These are phyloP conservation scores for Danaus chrysippus DNA, from an alignment of 2,888 invertebrate genomes.

Conservation along the genomic window DNA sequence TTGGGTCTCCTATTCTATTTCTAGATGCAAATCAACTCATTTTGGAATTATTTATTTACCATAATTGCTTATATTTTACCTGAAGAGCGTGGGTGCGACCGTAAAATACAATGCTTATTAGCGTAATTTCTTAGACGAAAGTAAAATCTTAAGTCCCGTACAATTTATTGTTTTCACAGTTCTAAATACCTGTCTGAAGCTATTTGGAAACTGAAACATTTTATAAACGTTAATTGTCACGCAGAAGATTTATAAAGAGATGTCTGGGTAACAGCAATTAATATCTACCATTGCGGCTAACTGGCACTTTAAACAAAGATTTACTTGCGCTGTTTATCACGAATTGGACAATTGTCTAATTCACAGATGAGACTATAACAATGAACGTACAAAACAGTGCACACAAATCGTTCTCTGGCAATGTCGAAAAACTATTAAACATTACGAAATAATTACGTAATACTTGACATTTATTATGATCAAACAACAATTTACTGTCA, in stretches of 20 bases:
- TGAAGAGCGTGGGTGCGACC: no score
- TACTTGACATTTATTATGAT: no score
- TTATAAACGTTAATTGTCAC: constrained; percentile 20
- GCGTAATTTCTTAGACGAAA: background rate
- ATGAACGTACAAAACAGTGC: no score
- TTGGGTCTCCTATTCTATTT: no score
- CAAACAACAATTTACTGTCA: no score
- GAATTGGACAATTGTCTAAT: background rate
- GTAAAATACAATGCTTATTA: background rate
- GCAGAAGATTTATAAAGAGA: constrained; percentile 13
- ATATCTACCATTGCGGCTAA: background rate
- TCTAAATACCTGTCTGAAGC: constrained; percentile 25
- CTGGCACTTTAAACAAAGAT: constrained; percentile 1
- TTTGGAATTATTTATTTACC: no score
- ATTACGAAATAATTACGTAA: no score
- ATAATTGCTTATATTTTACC: no score
- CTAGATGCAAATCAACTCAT: no score
- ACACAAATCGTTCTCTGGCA: no score
- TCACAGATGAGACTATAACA: no score
- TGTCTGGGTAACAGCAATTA: constrained; percentile 8
- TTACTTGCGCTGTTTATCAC: constrained; percentile 7
- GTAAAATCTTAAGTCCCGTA: background rate
- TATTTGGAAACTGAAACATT: constrained; percentile 16
- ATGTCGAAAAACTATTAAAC: no score
- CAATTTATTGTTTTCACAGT: constrained; percentile 16